These are phyloP conservation scores for Caretta caretta DNA, from an alignment of 2,113 vertebrate species.

Conservation along the genomic window DNA sequence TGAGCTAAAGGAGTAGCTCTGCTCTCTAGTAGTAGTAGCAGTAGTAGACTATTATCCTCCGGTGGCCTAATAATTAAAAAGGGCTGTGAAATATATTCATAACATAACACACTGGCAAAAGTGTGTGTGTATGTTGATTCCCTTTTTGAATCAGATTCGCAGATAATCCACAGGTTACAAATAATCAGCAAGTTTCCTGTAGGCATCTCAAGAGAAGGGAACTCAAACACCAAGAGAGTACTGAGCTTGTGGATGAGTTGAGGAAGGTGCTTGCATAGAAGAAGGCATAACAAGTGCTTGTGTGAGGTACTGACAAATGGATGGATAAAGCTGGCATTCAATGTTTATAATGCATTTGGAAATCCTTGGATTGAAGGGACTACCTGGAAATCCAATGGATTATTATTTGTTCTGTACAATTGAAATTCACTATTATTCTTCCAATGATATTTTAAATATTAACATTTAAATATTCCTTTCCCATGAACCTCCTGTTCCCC, in stretches of 20 bases:
- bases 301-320: not conserved
- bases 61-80: not conserved
- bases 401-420: not conserved
- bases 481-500: not conserved
- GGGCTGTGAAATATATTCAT: not conserved
- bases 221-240: not conserved
- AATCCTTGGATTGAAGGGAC: not conserved
- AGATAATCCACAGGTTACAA: not conserved
- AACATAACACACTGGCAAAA: not conserved
- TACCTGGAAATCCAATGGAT: not conserved
- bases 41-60: not conserved
- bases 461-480: not conserved
- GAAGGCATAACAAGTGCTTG: not conserved
- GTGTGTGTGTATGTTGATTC: not conserved
- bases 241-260: not conserved
- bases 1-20: not conserved
- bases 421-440: not conserved
- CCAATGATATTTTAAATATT: not conserved
- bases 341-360: accelerated
- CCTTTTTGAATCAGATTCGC: not conserved
- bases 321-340: not conserved
- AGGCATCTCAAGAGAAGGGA: not conserved
- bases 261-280: not conserved
- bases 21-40: not conserved
- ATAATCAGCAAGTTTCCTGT: not conserved